Evolutionary conservation across 2,797 vertebrate species (phyloP).

Genomic region (Pseudochirops corinnae): DNA sequence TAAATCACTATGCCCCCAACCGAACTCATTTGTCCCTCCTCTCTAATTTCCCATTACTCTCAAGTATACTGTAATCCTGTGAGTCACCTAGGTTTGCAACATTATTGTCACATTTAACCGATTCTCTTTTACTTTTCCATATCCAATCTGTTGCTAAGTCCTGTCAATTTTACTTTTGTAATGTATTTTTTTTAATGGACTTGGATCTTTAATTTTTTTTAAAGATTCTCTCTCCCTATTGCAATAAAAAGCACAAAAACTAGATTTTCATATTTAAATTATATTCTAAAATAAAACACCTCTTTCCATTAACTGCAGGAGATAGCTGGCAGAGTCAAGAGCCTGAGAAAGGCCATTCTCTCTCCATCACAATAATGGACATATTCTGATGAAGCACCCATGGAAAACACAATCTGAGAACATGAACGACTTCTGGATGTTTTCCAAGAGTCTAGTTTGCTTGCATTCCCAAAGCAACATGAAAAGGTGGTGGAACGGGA

Average conservation of each 20-base stretch:
- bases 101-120: too few species aligned
- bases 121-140: too few species aligned
- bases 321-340: conserved; percentile 76
- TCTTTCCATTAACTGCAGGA: conserved; percentile 81
- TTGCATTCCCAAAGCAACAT: conserved; percentile 68
- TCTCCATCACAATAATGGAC: conserved; percentile 73
- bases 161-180: too few species aligned
- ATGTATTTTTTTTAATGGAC: conserved; percentile 54
- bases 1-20: too few species aligned
- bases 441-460: conserved; percentile 69
- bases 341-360: conserved; percentile 72
- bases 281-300: conserved; percentile 79
- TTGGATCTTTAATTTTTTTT: conserved; percentile 81
- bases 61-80: too few species aligned
- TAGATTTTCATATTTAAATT: conserved; percentile 82
- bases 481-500: conserved; percentile 36
- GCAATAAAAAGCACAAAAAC: conserved; percentile 84
- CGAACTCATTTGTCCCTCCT: too few species aligned
- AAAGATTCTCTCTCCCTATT: conserved; percentile 74
- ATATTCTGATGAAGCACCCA: conserved; percentile 75
- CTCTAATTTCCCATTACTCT: too few species aligned
- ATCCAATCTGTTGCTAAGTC: too few species aligned
- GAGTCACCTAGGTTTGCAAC: too few species aligned
- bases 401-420: conserved; percentile 74
- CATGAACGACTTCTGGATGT: conserved; percentile 72